These are phyloP conservation scores for Plutomurus gul DNA, from an alignment of 1,140 invertebrate genomes.

Conservation along the genomic window DNA sequence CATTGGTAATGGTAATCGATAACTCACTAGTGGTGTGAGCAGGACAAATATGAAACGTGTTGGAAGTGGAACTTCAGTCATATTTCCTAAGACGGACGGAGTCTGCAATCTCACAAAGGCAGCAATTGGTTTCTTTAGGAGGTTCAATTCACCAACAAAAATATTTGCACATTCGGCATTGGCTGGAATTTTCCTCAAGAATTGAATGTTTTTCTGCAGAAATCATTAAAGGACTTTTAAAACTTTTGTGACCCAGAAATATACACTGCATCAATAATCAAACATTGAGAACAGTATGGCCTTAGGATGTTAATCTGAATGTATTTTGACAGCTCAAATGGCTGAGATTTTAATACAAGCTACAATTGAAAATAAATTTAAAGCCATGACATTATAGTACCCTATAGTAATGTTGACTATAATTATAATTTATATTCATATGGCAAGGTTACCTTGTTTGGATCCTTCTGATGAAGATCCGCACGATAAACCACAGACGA, in stretches of 20 bases:
- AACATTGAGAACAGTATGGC: background rate
- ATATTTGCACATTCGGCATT: constrained; percentile 58
- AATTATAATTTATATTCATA: no score
- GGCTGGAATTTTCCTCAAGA: constrained; percentile 58
- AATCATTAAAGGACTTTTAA: no score
- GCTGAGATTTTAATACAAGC: no score
- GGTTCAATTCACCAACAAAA: constrained; percentile 56
- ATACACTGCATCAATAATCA: background rate
- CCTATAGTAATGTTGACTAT: no score
- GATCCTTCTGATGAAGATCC: constrained; percentile 19
- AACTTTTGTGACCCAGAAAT: background rate
- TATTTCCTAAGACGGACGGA: constrained; percentile 54
- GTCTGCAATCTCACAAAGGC: constrained; percentile 56
- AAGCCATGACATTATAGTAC: no score
- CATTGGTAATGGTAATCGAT: background rate
- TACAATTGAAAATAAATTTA: no score
- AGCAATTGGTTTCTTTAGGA: constrained; percentile 54
- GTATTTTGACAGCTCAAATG: no score
- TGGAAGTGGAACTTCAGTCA: constrained; percentile 58
- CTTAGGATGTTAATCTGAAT: no score
- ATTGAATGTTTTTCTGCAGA: constrained; percentile 54
- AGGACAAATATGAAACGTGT: constrained; percentile 58
- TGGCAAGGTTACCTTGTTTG: constrained; percentile 34
- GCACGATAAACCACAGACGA: background rate
- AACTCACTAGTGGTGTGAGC: constrained; percentile 54